Evolutionary conservation across 2,888 invertebrate species (phyloP).

Genomic region (Salpingus planirostris): DNA sequence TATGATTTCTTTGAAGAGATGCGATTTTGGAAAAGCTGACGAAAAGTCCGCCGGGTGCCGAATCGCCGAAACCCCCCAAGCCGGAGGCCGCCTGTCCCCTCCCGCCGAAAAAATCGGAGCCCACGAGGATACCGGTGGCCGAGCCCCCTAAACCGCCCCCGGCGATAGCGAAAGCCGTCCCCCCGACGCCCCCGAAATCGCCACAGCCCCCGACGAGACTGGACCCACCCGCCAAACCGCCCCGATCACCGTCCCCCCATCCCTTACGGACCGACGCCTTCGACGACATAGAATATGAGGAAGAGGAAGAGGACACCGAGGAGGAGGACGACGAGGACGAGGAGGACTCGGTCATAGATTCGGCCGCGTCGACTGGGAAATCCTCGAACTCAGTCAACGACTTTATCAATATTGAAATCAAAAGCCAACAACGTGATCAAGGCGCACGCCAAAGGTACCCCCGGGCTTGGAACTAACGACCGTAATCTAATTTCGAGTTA

Average conservation of each 20-base stretch:
- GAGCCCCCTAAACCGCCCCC: slow-evolving; percentile 18
- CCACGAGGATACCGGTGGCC: slow-evolving; percentile 18
- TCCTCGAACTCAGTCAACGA: slow-evolving; percentile 19
- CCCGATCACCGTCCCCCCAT: slow-evolving; percentile 35
- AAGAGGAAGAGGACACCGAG: slow-evolving; percentile 24
- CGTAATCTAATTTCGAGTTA: too few species aligned
- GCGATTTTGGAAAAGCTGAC: slow-evolving; percentile 24
- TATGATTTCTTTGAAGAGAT: slow-evolving; percentile 29
- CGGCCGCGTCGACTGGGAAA: slow-evolving; percentile 15
- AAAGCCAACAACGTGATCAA: slow-evolving; percentile 10
- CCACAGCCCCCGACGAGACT: slow-evolving; percentile 13
- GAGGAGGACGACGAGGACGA: slow-evolving; percentile 25
- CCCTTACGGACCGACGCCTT: slow-evolving; percentile 27
- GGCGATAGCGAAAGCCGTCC: slow-evolving; percentile 1
- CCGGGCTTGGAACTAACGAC: too few species aligned
- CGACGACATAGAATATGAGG: slow-evolving; percentile 29
- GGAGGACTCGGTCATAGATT: slow-evolving; percentile 26
- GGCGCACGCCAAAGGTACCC: slow-evolving; percentile 14
- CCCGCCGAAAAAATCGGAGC: slow-evolving; percentile 18
- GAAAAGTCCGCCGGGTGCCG: slow-evolving; percentile 14
- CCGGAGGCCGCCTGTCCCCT: slow-evolving; percentile 14
- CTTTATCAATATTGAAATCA: slow-evolving; percentile 21
- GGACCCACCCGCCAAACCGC: slow-evolving; percentile 23
- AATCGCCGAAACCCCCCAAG: slow-evolving; percentile 11
- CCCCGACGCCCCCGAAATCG: slow-evolving; percentile 5